These are phyloP conservation scores for Trichonephila clavipes DNA, from an alignment of 1,140 invertebrate genomes.

Conservation along the genomic window DNA sequence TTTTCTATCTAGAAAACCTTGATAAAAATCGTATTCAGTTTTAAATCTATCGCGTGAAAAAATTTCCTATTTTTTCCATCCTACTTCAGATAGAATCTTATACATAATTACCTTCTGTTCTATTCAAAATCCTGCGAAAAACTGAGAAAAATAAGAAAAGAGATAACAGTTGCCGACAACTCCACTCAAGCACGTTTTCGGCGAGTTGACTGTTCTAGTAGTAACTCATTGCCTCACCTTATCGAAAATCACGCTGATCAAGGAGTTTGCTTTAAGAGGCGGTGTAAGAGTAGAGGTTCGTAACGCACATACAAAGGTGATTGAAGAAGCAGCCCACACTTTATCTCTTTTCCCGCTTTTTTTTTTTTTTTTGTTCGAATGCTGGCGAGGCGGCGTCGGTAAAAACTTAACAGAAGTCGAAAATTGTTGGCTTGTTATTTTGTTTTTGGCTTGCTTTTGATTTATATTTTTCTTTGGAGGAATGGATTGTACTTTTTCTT, in stretches of 20 bases:
- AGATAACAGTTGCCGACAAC: not conserved
- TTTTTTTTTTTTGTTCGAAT: not conserved
- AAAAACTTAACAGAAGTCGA: not conserved
- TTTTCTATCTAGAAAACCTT: no score
- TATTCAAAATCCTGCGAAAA: not conserved
- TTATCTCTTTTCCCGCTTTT: not conserved
- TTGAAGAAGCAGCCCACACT: conserved; percentile 4
- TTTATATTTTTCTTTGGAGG: not conserved
- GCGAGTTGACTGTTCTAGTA: not conserved
- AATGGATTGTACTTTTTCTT: not conserved
- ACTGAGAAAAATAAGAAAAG: not conserved
- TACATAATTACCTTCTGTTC: not conserved
- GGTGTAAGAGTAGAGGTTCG: not conserved
- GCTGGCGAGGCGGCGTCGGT: not conserved
- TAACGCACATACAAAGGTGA: not conserved
- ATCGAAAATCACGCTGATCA: not conserved
- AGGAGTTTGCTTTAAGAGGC: not conserved
- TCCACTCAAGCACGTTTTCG: conserved; percentile 22
- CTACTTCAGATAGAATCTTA: not conserved
- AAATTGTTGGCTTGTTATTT: not conserved
- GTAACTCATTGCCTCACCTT: not conserved
- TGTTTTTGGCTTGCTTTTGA: not conserved
- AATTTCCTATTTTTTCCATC: no score
- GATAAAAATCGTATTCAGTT: no score
- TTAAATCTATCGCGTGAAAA: no score